Evolutionary conservation across 2,888 invertebrate genomes (phyloP), one percentile per base, ranked within the genome.

Genomic region (Odontothrips loti): DNA sequence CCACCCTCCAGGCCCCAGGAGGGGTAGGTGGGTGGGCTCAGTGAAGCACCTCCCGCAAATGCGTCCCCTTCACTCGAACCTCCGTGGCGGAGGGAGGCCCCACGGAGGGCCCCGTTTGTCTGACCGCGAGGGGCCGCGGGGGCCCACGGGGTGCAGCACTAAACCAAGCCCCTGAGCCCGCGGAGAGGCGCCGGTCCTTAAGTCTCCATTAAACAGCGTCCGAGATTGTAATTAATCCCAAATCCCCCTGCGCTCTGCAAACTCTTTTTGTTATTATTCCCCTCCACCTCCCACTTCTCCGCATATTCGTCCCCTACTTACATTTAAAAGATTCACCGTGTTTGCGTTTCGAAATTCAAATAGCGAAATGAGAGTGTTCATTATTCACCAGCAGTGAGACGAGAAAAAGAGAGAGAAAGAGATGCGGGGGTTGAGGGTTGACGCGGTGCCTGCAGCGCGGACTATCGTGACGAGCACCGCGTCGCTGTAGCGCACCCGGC

Each of bases 61-160:
- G 68, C 68, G 68, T 75, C 68, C 23, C 68, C 68, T 75, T 75
- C 68, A 75, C 68, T 75, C 68, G 23, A 75, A 75, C 23, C 68
- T 68, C 68, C 11, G 68, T 23, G 68, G 68, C n/a, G n/a, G n/a
- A n/a, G n/a, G n/a, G n/a, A n/a, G 34, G 34, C 34, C 34, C 34
- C 34, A 6, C 34, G 34, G 34, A 43, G 6, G 34, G 34, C 34
- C 34, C 34, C 34, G 34, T 43, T 43, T 43, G 34, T 2, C 34
- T 43, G 34, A 43, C 34, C 34, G 34, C 34, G 34, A 6, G 34
- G 6, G 34, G 34, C 34, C 34, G 34, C 34, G 34, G 34, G 3
- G 34, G n/a, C n/a, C 34, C 34, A 6, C 34, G 34, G 34, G n/a
- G n/a, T n/a, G n/a, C 34, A 6, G 3, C 34, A 4, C 34, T 43